phyloP scores from a whole-genome alignment of 2,888 invertebrate species.

The Rhodophaea formosa region DNA sequence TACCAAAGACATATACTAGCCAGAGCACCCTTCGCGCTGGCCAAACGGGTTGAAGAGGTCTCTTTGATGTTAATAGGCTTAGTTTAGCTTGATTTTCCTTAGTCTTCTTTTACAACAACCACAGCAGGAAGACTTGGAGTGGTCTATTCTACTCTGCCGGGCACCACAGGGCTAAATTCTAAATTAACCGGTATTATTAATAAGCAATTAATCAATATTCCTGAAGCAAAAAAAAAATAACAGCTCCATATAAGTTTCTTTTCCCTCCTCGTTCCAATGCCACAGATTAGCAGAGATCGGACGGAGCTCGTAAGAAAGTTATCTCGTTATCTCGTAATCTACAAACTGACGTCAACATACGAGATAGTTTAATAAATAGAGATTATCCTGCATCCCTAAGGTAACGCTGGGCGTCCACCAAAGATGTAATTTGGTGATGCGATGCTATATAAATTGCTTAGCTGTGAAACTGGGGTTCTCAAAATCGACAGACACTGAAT shows the following conservation, averaged over 20 bases:
- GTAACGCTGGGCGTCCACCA: neutral
- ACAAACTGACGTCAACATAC: conserved; percentile 43
- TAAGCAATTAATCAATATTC: neutral
- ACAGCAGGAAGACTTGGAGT: too few relatives aligned
- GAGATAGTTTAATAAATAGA: conserved; percentile 56
- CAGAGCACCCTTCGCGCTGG: too few relatives aligned
- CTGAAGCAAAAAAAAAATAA: conserved; percentile 8
- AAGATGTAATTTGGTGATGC: neutral
- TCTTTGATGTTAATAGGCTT: too few relatives aligned
- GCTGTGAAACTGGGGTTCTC: too few relatives aligned
- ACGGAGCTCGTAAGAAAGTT: conserved; percentile 60
- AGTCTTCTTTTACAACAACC: too few relatives aligned
- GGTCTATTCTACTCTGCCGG: too few relatives aligned
- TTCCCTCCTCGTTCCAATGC: conserved; percentile 25
- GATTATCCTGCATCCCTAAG: conserved; percentile 41
- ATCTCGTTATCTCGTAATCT: conserved; percentile 69
- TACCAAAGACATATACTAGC: too few relatives aligned
- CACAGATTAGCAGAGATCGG: conserved; percentile 52
- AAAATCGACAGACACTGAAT: too few relatives aligned
- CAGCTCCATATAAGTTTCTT: conserved; percentile 19
- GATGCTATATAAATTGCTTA: neutral
- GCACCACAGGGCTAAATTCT: too few relatives aligned
- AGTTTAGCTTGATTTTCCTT: too few relatives aligned
- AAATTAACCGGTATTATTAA: neutral
- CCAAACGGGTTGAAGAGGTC: too few relatives aligned